Conservation (phyloP, 2,888 invertebrate genomes). For the Biston stratarius region DNA sequence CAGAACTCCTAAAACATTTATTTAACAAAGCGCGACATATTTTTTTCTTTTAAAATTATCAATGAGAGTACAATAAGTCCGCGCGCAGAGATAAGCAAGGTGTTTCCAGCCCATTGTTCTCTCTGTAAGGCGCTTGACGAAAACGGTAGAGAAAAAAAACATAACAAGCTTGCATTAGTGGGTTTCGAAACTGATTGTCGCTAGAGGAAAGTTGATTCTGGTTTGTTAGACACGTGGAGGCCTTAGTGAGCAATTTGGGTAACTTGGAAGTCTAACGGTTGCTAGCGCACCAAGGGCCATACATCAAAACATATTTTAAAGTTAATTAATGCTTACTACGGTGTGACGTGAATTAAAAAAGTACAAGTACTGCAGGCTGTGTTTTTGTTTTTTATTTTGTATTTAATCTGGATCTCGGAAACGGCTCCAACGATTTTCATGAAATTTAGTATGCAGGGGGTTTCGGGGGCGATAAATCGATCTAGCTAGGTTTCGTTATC, state of each 20-base stretch:
- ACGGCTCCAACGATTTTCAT: no score
- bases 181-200: slow-evolving; percentile 27
- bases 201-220: slow-evolving; percentile 14
- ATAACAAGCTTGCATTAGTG: slow-evolving; percentile 30
- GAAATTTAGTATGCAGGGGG: no score
- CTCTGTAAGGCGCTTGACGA: slow-evolving; percentile 42
- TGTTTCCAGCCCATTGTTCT: slow-evolving; percentile 47
- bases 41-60: slow-evolving; percentile 31
- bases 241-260: background rate
- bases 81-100: slow-evolving; percentile 39
- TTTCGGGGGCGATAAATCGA: no score
- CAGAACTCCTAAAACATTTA: background rate
- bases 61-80: slow-evolving; percentile 38
- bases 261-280: background rate
- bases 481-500: no score
- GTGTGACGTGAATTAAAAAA: no score
- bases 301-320: no score
- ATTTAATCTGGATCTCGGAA: no score
- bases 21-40: slow-evolving; percentile 13
- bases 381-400: no score
- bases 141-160: slow-evolving; percentile 38
- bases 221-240: background rate
- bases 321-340: no score
- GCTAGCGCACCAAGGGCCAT: background rate
- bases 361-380: no score